Conservation (phyloP, 2,888 invertebrate species). For the Volucella zonaria region DNA sequence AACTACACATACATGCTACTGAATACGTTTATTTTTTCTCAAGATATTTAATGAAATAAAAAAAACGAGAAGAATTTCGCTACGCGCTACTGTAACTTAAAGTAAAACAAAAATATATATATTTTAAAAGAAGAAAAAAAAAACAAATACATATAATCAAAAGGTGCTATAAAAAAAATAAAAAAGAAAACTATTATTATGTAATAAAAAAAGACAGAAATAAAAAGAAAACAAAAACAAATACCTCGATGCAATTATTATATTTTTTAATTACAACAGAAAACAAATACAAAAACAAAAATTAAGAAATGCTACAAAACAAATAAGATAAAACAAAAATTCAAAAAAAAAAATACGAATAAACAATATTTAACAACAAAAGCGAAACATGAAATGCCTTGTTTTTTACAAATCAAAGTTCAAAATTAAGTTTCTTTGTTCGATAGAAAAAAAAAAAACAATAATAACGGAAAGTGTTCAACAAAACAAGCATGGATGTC, state of each 20-base stretch:
- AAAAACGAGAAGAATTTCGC: constrained; percentile 28
- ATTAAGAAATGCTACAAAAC: neutral
- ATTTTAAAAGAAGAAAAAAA: constrained; percentile 31
- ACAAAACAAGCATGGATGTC: constrained; percentile 27
- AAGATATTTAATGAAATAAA: constrained; percentile 32
- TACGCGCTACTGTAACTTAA: constrained; percentile 61
- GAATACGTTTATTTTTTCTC: constrained; percentile 62
- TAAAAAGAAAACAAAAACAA: constrained; percentile 47
- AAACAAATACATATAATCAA: constrained; percentile 77
- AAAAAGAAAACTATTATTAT: constrained; percentile 55
- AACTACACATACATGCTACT: constrained; percentile 26
- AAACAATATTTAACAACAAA: constrained; percentile 74
- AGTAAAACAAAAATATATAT: neutral
- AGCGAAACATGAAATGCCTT: constrained; percentile 73
- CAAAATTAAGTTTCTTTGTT: constrained; percentile 63
- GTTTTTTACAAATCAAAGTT: constrained; percentile 69
- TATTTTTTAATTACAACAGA: constrained; percentile 56
- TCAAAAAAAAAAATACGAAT: constrained; percentile 4
- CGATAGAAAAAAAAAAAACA: constrained; percentile 44
- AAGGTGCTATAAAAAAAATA: constrained; percentile 80
- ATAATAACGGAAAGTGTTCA: constrained; percentile 68
- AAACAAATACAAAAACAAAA: constrained; percentile 31
- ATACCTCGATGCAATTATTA: constrained; percentile 71
- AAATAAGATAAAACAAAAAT: constrained; percentile 22
- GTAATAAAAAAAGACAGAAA: constrained; percentile 61